Evolutionary conservation across 2,888 invertebrate genomes (phyloP), one percentile per base, ranked within the genome.

Genomic region (Drosophila demipolita): DNA sequence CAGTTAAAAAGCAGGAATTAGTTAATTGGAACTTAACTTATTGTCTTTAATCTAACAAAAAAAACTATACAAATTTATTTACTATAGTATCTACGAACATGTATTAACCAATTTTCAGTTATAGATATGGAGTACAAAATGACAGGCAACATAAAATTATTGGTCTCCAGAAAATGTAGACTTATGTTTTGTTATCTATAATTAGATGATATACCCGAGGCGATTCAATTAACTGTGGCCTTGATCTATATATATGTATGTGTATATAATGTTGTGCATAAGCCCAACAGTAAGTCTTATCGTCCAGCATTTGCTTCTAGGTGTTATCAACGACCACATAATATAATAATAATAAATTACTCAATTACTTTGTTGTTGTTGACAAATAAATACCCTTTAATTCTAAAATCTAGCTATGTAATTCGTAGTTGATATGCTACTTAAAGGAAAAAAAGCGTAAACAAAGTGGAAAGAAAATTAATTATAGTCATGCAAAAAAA

Each of bases 231-330:
- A 38, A 8, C 20, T 38, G 2, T 17, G 60, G 29, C 77, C 77
- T 77, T 77, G 77, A 80, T 59, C 77, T 40, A 75, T 66, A 75
- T 79, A 66, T 57, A 70, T 52, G 50, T 36, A 40, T 29, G n/a
- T 8, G 12, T 33, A 52, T 36, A n/a, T 54, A 9, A 50, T 50
- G 26, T 50, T 50, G 17, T 52, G 11, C 50, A 3, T 36, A 20
- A 35, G 42, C 20, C n/a, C 66, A 66, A 49, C 60, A 72, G 52
- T 42, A 11, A 1, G 32, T 32, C 57, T 77, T 77, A 77, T 77
- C 77, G 67, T 57, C 63, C 35, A n/a, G 17, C 57, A 53, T 33
- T 75, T 70, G 52, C 52, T 70, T 75, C 12, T 45, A 32, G 33
- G 49, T 66, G 50, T 75, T 77, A 79, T 77, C 80, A 75, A 52